Conservation (phyloP, 2,113 vertebrate species). For the Cynoglossus semilaevis region DNA sequence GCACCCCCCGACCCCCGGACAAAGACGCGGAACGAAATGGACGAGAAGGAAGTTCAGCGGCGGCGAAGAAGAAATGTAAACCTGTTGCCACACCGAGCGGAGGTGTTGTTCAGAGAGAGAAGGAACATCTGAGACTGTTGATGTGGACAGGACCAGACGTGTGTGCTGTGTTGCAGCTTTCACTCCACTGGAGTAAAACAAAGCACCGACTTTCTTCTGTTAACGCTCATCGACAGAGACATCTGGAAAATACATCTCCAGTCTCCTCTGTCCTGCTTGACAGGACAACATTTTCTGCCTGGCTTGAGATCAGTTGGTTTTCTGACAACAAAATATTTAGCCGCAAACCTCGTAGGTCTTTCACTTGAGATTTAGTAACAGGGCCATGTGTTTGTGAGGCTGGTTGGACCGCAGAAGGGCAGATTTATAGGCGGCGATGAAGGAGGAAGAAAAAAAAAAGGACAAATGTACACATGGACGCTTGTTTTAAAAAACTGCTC, state of each 20-base stretch:
- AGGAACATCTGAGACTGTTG: slow-evolving; percentile 33
- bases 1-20: slow-evolving; percentile 15
- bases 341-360: slow-evolving; percentile 15
- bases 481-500: too few relatives aligned
- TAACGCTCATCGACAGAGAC: slow-evolving; percentile 30
- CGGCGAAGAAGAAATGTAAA: slow-evolving; percentile 23
- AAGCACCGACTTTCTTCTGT: slow-evolving; percentile 15
- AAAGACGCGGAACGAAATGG: not conserved
- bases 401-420: not conserved
- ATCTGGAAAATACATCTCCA: slow-evolving; percentile 40
- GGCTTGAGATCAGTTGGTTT: slow-evolving; percentile 10
- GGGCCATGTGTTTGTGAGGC: slow-evolving; percentile 2
- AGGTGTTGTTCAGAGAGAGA: slow-evolving; percentile 34
- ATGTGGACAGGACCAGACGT: slow-evolving; percentile 24
- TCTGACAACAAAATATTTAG: slow-evolving; percentile 52
- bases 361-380: not conserved
- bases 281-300: slow-evolving; percentile 24
- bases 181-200: slow-evolving; percentile 18
- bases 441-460: not conserved
- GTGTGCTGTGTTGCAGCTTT: slow-evolving; percentile 32
- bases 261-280: slow-evolving; percentile 8
- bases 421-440: not conserved
- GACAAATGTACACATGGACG: too few relatives aligned
- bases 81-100: slow-evolving; percentile 25
- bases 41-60: slow-evolving; percentile 10